These are phyloP conservation scores for Anguilla megastoma DNA, from an alignment of 2,797 vertebrate genomes.

Conservation along the genomic window DNA sequence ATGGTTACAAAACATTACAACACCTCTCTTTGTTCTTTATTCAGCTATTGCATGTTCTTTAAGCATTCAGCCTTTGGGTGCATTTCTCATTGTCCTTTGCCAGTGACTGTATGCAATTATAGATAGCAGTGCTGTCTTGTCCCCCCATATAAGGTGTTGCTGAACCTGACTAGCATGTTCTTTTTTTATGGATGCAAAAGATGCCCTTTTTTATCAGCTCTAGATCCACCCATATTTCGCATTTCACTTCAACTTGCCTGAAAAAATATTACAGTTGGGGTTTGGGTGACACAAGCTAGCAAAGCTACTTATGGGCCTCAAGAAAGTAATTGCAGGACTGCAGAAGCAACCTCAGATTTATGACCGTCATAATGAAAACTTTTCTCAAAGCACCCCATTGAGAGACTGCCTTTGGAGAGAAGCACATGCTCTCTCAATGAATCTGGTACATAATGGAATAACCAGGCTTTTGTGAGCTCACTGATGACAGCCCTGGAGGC, in stretches of 20 bases:
- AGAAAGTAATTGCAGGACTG: not conserved
- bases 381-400: not conserved
- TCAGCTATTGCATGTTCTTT: not conserved
- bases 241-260: not conserved
- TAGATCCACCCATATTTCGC: not conserved
- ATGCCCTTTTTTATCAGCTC: not conserved
- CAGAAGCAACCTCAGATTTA: conserved; percentile 15
- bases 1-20: conserved; percentile 3
- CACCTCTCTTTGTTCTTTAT: not conserved
- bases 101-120: not conserved
- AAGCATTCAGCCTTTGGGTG: too few species aligned
- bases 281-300: not conserved
- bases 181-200: not conserved
- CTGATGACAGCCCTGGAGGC: not conserved
- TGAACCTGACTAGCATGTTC: not conserved
- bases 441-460: not conserved
- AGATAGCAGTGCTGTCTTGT: not conserved
- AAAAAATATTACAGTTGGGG: not conserved
- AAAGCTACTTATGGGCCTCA: not conserved
- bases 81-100: not conserved
- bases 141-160: not conserved
- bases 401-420: conserved; percentile 5
- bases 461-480: not conserved
- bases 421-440: not conserved
- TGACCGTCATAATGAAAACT: not conserved